Base-by-base conservation (phyloP, 2,888 invertebrate genomes). In the Drosophila monieri region DNA sequence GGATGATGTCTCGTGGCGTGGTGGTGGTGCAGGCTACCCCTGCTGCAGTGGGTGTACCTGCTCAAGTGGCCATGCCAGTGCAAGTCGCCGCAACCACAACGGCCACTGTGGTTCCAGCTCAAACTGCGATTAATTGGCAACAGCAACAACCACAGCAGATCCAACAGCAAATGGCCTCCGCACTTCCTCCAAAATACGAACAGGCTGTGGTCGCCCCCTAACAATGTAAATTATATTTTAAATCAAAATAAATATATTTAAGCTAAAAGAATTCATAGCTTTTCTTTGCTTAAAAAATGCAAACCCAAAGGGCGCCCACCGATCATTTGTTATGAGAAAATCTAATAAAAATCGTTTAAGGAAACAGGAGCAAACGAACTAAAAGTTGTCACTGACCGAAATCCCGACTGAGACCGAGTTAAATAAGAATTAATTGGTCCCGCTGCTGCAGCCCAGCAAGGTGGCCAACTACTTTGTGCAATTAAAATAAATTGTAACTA, bases 401-500 rank as follows among this genome's bases (percentile, higher is more conserved):
- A 88, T 61, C 78, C 83, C 88, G 69, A 68, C 65, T 73, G 80
- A 75, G 61, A 67, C 67, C 74, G 71, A 61, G 74, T 78, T 78
- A 77, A 76, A 87, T 88, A 86, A 85, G 84, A 86, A 88, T 88
- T 80, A 88, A 88, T 88, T 88, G 86, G 77, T 72, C 52, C 43
- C 18, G 39, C 23, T 23, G 57, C 6, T 30, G 52, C 43, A 14
- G 77, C 74, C 72, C 75, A 76, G 73, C 76, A 83, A 74, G 73
- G 77, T 76, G 81, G 74, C 86, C 77, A 88, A 86, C 85, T 85
- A 76, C 78, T 81, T 78, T 85, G 79, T 64, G 81, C 88, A 87
- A 89, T 87, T 87, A 89, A 89, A 89, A 87, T 80, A 88, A 89
- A 87, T 87, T 87, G 87, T 79, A 76, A 76, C 85, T 76, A 77